Evolutionary conservation across 1,140 invertebrate species (phyloP).

Genomic region (Hypothenemus hampei): DNA sequence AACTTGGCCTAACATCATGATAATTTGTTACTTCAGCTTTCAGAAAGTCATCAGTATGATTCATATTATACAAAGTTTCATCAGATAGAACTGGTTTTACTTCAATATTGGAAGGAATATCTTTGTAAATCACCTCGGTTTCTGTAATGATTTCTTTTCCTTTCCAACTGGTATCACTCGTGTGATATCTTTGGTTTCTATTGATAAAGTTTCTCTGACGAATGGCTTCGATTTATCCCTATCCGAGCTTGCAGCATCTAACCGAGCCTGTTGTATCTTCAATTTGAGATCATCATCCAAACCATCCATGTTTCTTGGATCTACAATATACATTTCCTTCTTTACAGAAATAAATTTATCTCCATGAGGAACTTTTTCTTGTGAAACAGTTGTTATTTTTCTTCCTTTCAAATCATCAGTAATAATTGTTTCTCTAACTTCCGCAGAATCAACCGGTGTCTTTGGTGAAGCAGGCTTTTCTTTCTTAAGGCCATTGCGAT

Average conservation of each 20-base stretch:
- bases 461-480: not conserved
- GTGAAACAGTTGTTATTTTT: slow-evolving; percentile 16
- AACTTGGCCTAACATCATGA: slow-evolving; percentile 23
- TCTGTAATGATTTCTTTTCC: slow-evolving; percentile 17
- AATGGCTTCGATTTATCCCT: slow-evolving; percentile 19
- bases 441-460: slow-evolving; percentile 7
- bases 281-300: slow-evolving; percentile 24
- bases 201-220: slow-evolving; percentile 20
- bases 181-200: slow-evolving; percentile 16
- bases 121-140: slow-evolving; percentile 10
- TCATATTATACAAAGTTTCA: slow-evolving; percentile 24
- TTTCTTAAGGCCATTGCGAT: not conserved
- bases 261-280: slow-evolving; percentile 13
- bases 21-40: slow-evolving; percentile 20
- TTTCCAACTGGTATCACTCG: slow-evolving; percentile 5
- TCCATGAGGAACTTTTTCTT: slow-evolving; percentile 15
- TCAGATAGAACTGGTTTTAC: slow-evolving; percentile 18
- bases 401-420: slow-evolving; percentile 18
- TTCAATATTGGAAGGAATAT: slow-evolving; percentile 10
- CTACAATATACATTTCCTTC: slow-evolving; percentile 23
- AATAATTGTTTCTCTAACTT: slow-evolving; percentile 14
- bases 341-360: slow-evolving; percentile 21
- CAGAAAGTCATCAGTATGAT: slow-evolving; percentile 23
- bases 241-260: slow-evolving; percentile 6
- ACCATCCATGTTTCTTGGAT: slow-evolving; percentile 13